phyloP scores from a whole-genome alignment of 2,888 invertebrate genomes.

The Lasioglossum morio region DNA sequence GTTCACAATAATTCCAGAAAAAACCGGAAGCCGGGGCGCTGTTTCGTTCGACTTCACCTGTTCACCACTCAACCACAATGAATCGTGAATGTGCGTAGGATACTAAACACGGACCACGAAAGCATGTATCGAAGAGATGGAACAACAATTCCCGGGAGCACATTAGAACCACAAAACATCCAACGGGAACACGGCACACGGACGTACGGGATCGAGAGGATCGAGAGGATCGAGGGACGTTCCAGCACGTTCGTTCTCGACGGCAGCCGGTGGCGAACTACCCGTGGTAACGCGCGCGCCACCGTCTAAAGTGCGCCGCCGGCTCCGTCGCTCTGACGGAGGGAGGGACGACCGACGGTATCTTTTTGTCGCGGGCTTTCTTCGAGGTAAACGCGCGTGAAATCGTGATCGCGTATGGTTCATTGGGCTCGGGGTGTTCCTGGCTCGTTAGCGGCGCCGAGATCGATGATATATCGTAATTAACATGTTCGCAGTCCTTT shows the following conservation, averaged over 20 bases:
- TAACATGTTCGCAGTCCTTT: not conserved
- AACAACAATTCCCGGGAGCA: not conserved
- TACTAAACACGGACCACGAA: not conserved
- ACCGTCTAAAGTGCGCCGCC: slow-evolving; percentile 64
- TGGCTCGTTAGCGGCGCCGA: not conserved
- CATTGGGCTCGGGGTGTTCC: not conserved
- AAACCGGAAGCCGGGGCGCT: not conserved
- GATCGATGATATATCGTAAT: slow-evolving; percentile 16
- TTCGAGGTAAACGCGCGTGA: slow-evolving; percentile 27
- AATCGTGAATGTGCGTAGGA: not conserved
- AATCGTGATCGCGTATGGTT: slow-evolving; percentile 23
- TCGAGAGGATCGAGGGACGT: not conserved
- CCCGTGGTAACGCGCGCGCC: slow-evolving; percentile 78
- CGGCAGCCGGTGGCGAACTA: slow-evolving; percentile 79
- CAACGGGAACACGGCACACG: slow-evolving; percentile 32
- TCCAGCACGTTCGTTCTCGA: slow-evolving; percentile 57
- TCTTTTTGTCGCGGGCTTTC: slow-evolving; percentile 12
- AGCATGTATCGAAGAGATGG: not conserved
- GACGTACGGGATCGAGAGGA: not conserved
- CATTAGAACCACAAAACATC: slow-evolving; percentile 37
- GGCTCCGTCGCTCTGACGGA: slow-evolving; percentile 55
- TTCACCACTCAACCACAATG: slow-evolving; percentile 19
- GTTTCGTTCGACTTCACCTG: not conserved
- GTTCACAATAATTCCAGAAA: not conserved
- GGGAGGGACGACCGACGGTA: slow-evolving; percentile 66